Base-by-base conservation (phyloP, 2,888 invertebrate species). In the Ecdyonurus torrentis region DNA sequence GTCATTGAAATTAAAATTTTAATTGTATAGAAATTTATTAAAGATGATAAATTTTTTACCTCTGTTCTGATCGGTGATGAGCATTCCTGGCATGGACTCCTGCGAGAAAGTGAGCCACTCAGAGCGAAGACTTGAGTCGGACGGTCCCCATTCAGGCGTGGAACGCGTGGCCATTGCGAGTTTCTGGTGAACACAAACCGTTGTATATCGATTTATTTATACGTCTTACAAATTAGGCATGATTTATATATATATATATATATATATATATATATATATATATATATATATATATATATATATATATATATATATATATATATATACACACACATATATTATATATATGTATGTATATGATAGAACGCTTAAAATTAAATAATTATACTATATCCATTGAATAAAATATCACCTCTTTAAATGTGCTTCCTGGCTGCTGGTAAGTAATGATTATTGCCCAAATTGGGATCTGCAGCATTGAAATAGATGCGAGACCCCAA, bases 141-240 rank as follows among this genome's bases (percentile, higher is more conserved):
- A 77, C 3, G 86, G 86, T 1, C 83, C 82, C 86, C 86, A 87
- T 58, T 77, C 75, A 23, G 70, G 66, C 2, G 75, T 69, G 23
- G 75, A 74, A 2, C 72, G 70, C 1, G 76, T 67, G 1, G 73
- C 71, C 20, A 66, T 66, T 60, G 68, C 68, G 0, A 81, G 64
- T 65, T 76, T 74, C 66, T 74, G 66, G 23, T n/a, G n/a, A n/a
- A n/a, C n/a, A n/a, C 63, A 66, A 2, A 23, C 10, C 7, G 7
- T 22, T 1, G 23, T 10, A 22, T 55, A 19, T 23, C n/a, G 22
- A 15, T 10, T 18, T 2, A 37, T 7, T 2, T 25, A 7, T 2
- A 19, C 2, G 3, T 59, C 18, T 2, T 60, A 24, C 24, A 24
- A 37, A 20, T 25, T 1, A 25, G 22, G 20, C 1, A 15, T 18